These are phyloP conservation scores for Himalopsyche anomala DNA, from an alignment of 2,888 invertebrate genomes.

Conservation along the genomic window DNA sequence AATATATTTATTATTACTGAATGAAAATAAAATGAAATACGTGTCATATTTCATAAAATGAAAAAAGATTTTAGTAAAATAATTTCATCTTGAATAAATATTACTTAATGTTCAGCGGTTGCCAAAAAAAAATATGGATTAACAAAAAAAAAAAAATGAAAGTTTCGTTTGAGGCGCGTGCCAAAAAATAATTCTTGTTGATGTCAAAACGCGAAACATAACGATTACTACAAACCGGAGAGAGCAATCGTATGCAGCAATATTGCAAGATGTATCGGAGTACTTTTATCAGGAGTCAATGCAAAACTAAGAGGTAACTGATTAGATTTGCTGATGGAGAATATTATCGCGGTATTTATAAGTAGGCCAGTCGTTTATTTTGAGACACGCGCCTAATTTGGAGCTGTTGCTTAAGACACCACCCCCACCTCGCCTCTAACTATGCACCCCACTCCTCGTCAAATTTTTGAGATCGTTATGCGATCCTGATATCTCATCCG, in stretches of 20 bases:
- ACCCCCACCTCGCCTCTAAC: constrained; percentile 47
- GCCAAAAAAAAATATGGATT: constrained; percentile 70
- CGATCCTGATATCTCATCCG: neutral
- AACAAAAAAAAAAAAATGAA: neutral
- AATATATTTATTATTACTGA: too few relatives aligned
- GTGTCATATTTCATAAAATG: constrained; percentile 13
- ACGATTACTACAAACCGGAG: constrained; percentile 31
- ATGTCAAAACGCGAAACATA: constrained; percentile 38
- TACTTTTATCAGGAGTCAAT: constrained; percentile 9
- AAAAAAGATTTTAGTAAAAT: neutral
- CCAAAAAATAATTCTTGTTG: constrained; percentile 32
- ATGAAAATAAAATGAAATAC: too few relatives aligned
- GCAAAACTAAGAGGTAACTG: neutral
- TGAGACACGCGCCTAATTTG: constrained; percentile 63
- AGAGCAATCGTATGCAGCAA: neutral
- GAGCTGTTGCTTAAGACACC: constrained; percentile 60
- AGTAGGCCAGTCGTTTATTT: constrained; percentile 62
- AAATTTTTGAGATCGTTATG: neutral
- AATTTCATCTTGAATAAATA: neutral
- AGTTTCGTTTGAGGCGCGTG: neutral
- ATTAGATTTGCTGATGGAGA: constrained; percentile 42
- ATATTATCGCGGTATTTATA: constrained; percentile 63
- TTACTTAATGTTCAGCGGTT: neutral
- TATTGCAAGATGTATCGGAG: neutral
- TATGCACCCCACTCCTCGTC: neutral